A percentile compares a stretch with the other conserved stretches of the same genome.
These are phyloP conservation scores for Leguminivora glycinivorella DNA, from an alignment of 1,140 invertebrate species.

Conservation along the genomic window DNA sequence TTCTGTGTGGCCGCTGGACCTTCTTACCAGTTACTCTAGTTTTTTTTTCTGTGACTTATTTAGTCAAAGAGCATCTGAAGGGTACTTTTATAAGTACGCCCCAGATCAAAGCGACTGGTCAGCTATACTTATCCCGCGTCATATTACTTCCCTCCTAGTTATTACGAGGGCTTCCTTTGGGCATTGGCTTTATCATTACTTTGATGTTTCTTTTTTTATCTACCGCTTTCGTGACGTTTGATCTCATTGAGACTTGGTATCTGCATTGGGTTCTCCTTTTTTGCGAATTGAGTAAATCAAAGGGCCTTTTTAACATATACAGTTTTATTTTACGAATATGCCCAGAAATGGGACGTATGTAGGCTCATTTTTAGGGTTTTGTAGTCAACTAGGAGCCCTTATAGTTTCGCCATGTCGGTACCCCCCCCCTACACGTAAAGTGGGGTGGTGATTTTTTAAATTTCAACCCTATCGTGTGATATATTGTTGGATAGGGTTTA, in stretches of 20 bases:
- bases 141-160: constrained; percentile 7
- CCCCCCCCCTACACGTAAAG: no score
- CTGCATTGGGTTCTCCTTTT: background rate
- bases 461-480: no score
- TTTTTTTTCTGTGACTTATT: background rate
- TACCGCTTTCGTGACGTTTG: background rate
- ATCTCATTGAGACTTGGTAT: background rate
- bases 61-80: background rate
- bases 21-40: no score
- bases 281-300: background rate
- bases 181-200: background rate
- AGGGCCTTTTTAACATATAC: background rate
- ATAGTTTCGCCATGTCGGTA: no score
- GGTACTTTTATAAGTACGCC: background rate
- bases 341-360: no score
- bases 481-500: no score
- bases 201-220: constrained; percentile 5
- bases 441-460: no score
- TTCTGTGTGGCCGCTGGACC: no score
- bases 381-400: no score
- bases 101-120: background rate
- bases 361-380: no score
- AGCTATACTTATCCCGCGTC: background rate
- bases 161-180: constrained; percentile 6
- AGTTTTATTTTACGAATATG: no score